Conservation (phyloP, 2,113 vertebrate species). For the Pedionomus torquatus region DNA sequence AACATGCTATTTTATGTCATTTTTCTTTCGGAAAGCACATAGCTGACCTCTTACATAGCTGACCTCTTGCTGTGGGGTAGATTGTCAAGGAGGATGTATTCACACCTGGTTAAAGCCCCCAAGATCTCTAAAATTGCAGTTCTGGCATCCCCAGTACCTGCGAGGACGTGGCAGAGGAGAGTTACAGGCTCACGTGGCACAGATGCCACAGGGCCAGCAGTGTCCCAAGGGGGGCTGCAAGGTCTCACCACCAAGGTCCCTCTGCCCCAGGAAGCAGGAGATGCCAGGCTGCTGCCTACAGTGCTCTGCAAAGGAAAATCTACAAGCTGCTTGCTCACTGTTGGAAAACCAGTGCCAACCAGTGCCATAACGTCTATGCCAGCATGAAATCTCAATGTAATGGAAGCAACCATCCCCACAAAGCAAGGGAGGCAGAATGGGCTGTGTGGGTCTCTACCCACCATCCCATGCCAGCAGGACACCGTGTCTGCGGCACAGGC, state of each 20-base stretch:
- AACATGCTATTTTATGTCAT: not conserved
- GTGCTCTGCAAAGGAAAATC: not conserved
- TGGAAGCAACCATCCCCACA: not conserved
- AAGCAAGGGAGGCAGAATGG: not conserved
- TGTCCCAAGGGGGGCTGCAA: not conserved
- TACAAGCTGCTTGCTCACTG: not conserved
- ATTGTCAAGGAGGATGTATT: not conserved
- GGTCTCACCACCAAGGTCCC: not conserved
- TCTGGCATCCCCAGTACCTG: not conserved
- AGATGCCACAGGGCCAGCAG: not conserved
- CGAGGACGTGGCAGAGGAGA: fast-evolving
- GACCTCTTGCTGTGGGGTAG: not conserved
- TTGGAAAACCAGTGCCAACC: not conserved
- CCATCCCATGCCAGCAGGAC: not conserved
- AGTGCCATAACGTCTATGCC: not conserved
- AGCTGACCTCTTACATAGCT: too few relatives aligned
- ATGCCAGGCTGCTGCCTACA: not conserved
- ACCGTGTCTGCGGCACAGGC: not conserved
- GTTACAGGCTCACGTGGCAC: fast-evolving
- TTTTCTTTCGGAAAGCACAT: not conserved
- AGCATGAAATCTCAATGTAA: not conserved
- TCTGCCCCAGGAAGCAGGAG: not conserved
- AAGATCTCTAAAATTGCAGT: not conserved
- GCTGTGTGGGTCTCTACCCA: not conserved
- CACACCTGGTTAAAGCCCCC: not conserved